Percentiles rank a stretch among this genome's conserved stretches.
Evolutionary conservation across 2,797 vertebrate species (phyloP).

Genomic region (Atherinosoma microstoma): DNA sequence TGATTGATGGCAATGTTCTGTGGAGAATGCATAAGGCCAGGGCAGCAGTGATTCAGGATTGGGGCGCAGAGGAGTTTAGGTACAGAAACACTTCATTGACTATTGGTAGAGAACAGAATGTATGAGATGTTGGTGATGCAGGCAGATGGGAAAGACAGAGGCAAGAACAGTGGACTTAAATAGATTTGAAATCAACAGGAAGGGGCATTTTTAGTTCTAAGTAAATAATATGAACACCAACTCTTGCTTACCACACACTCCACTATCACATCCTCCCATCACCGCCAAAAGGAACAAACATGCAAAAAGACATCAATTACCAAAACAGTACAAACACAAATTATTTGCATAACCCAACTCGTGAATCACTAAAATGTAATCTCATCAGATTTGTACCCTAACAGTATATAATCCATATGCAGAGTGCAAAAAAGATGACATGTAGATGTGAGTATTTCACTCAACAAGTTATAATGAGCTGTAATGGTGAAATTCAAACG

Average conservation of each 20-base stretch:
- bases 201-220: slow-evolving; percentile 44
- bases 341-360: slow-evolving; percentile 27
- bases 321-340: slow-evolving; percentile 6
- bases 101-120: slow-evolving; percentile 68
- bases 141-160: slow-evolving; percentile 45
- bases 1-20: slow-evolving; percentile 81
- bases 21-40: slow-evolving; percentile 73
- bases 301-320: slow-evolving; percentile 13
- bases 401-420: not conserved
- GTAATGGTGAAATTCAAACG: slow-evolving; percentile 7
- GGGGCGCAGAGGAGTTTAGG: slow-evolving; percentile 70
- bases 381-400: slow-evolving; percentile 3
- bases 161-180: slow-evolving; percentile 48
- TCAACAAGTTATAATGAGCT: slow-evolving; percentile 1
- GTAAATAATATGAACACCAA: slow-evolving; percentile 54
- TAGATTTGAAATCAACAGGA: slow-evolving; percentile 55
- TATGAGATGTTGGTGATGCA: slow-evolving; percentile 67
- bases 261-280: slow-evolving; percentile 20
- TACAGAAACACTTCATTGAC: slow-evolving; percentile 71
- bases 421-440: not conserved
- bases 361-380: slow-evolving; percentile 8
- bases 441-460: not conserved
- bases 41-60: slow-evolving; percentile 70
- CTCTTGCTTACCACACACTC: slow-evolving; percentile 19
- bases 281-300: slow-evolving; percentile 15